These are phyloP conservation scores for Callospermophilus lateralis DNA, from an alignment of 2,113 vertebrate genomes.

Conservation along the genomic window DNA sequence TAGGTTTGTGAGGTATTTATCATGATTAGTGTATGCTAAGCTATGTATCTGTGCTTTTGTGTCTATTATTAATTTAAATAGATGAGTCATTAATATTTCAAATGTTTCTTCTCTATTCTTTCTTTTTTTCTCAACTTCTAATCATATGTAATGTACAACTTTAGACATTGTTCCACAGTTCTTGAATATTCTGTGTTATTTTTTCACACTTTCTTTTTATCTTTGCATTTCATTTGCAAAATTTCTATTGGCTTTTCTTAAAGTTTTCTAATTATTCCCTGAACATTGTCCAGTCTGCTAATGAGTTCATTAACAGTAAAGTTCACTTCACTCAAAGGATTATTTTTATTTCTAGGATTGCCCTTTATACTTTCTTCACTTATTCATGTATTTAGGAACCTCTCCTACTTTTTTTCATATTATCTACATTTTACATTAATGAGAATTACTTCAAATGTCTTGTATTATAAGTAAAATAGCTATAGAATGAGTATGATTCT, in stretches of 20 bases:
- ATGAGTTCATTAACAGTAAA: not conserved
- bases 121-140: not conserved
- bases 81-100: not conserved
- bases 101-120: not conserved
- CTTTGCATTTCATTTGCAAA: too few species aligned
- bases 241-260: too few species aligned
- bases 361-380: not conserved
- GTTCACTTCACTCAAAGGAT: not conserved
- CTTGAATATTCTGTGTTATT: too few species aligned
- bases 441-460: not conserved
- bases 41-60: not conserved
- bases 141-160: too few species aligned
- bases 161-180: too few species aligned
- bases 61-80: not conserved
- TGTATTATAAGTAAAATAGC: not conserved
- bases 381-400: not conserved
- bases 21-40: not conserved
- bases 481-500: not conserved
- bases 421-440: not conserved
- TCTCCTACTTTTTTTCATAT: not conserved
- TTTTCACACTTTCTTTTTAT: too few species aligned
- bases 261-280: not conserved
- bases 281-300: not conserved
- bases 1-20: not conserved
- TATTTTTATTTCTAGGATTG: not conserved